A percentile compares a stretch with the other conserved stretches of the same genome.
Conservation (phyloP, 2,113 vertebrate genomes). For the Capreolus pygargus region DNA sequence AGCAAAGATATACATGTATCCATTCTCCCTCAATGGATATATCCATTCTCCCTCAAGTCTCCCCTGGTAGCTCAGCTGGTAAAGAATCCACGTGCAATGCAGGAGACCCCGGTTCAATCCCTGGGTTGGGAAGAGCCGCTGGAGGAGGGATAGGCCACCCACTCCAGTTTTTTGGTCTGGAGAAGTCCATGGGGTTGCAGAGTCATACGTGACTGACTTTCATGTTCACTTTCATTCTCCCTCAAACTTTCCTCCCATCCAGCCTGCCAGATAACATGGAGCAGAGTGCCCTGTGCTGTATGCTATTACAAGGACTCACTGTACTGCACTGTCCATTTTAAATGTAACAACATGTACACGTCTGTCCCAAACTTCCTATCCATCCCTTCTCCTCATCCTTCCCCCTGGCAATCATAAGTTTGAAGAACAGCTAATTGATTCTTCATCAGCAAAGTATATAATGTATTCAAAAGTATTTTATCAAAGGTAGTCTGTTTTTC, state of each 20-base stretch:
- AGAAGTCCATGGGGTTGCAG: background rate
- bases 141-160: background rate
- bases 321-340: background rate
- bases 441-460: background rate
- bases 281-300: background rate
- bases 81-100: background rate
- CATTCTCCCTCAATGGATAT: background rate
- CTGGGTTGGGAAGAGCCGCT: background rate
- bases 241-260: background rate
- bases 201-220: background rate
- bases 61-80: background rate
- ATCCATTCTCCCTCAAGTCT: background rate
- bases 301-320: background rate
- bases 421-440: too few relatives aligned
- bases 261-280: background rate
- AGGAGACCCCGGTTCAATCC: background rate
- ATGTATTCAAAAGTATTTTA: background rate
- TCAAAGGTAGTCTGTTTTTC: background rate
- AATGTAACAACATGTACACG: background rate
- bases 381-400: background rate
- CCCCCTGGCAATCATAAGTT: background rate
- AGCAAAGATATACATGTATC: background rate
- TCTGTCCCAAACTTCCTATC: background rate
- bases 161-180: background rate
- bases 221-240: background rate